These are phyloP conservation scores for Urocolius indicus DNA, from an alignment of 2,113 vertebrate species.

Conservation along the genomic window DNA sequence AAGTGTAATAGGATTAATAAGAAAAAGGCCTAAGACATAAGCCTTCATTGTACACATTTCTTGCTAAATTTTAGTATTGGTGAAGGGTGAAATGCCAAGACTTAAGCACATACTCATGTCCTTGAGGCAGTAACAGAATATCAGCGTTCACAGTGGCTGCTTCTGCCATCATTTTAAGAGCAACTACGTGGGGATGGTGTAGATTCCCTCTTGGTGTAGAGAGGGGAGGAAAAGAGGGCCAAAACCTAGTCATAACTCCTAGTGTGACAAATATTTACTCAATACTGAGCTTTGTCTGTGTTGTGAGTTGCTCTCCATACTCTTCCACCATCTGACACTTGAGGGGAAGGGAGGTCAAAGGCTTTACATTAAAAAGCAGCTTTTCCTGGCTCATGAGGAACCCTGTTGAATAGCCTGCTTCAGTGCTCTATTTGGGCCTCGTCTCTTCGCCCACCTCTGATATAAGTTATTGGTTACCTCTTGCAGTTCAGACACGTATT, in stretches of 20 bases:
- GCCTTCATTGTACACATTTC: conserved; percentile 75
- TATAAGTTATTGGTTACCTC: neutral
- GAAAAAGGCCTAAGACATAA: conserved; percentile 75
- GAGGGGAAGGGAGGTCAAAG: neutral
- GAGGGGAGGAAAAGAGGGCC: neutral
- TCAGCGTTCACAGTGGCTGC: neutral
- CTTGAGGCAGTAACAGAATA: conserved; percentile 44
- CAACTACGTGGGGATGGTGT: neutral
- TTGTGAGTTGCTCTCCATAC: neutral
- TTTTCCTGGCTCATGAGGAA: neutral
- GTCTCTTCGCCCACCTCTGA: neutral
- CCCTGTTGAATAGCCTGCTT: neutral
- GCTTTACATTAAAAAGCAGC: neutral
- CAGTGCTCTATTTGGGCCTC: neutral
- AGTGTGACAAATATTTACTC: neutral
- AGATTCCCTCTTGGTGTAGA: neutral
- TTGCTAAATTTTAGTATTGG: conserved; percentile 74
- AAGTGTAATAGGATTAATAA: conserved; percentile 82
- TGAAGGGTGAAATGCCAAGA: conserved; percentile 76
- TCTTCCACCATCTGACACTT: neutral
- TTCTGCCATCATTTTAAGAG: neutral
- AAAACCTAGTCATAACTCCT: neutral
- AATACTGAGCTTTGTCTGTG: neutral
- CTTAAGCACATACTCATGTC: conserved; percentile 40
- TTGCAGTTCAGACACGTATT: neutral